Base-by-base conservation (phyloP, 1,140 invertebrate genomes). In the Carposina sasakii region DNA sequence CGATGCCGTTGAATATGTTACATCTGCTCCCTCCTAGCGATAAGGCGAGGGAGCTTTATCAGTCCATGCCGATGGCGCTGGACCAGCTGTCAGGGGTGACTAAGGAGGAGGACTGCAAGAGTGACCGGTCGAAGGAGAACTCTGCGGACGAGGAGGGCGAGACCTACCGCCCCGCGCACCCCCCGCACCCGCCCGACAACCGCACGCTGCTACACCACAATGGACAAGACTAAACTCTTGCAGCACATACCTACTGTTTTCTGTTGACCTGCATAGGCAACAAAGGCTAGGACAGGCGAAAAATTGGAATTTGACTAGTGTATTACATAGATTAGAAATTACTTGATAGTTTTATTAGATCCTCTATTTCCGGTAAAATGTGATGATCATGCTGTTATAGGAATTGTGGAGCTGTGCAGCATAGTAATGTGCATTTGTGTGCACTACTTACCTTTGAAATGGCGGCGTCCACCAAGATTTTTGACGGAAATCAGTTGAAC, bases 1-100 rank as follows among this genome's bases (percentile, higher is more conserved):
- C 93, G 0, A 90, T 95, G 59, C 93, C 92, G 12, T 88, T 94
- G 2, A 93, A 91, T 64, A 94, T 94, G 93, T 87, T 94, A 23
- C 93, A 94, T 66, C 81, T 94, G 24, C 68, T 94, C 55, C 93
- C 92, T 8, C 93, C 92, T 1, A 90, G 87, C 49, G 93, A 94
- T 55, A 92, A 92, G 58, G 89, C 90, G 48, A 64, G 88, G 54
- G 90, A 87, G 70, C 79, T 87, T 56, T 88, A 86, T 19, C 81
- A 83, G 60, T 73, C 78, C 20, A 79, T 86, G 81, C 85, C 79
- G 50, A 86, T 81, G 78, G 86, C 74, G 52, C 69, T 75, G 61
- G 85, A 86, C 59, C 72, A 84, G 39, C 63, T 87, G 51, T 72
- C 88, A 57, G 76, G 81, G 54, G 55, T 78, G 45, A 62, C 71